Percentiles rank a stretch among this genome's conserved stretches.
Evolutionary conservation across 1,140 invertebrate species (phyloP).

Genomic region (Venustaconcha ellipsiformis): DNA sequence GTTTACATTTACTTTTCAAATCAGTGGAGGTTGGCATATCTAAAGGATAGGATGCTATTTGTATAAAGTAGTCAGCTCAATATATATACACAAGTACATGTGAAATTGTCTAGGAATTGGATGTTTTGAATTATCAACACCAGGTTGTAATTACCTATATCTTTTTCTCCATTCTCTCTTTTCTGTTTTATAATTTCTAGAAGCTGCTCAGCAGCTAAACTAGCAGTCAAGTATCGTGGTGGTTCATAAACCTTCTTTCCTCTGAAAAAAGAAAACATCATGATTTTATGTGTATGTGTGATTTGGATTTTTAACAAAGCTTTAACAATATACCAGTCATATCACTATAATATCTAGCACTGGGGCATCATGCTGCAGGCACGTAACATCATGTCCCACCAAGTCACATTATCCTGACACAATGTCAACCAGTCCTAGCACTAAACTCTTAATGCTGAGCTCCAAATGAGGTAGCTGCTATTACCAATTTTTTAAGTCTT

Average conservation of each 20-base stretch:
- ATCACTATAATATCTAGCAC: not conserved
- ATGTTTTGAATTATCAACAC: not conserved
- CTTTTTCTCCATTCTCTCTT: constrained; percentile 23
- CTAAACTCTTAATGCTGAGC: too few species aligned
- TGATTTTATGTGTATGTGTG: not conserved
- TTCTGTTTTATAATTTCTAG: constrained; percentile 67
- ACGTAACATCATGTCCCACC: too few species aligned
- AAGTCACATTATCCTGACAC: too few species aligned
- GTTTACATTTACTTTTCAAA: not conserved
- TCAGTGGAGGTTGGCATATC: not conserved
- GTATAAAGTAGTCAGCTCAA: not conserved
- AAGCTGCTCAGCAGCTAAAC: constrained; percentile 87
- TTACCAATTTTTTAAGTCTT: too few species aligned
- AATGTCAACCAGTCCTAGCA: too few species aligned
- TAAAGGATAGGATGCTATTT: not conserved
- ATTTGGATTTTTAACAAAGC: too few species aligned
- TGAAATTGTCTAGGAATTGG: not conserved
- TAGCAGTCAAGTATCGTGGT: constrained; percentile 91
- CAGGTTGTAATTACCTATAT: constrained; percentile 6
- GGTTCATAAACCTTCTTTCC: constrained; percentile 93
- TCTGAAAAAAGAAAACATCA: constrained; percentile 55
- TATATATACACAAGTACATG: not conserved
- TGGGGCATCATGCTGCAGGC: too few species aligned
- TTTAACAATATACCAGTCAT: not conserved
- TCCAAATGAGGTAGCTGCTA: too few species aligned